phyloP scores from a whole-genome alignment of 2,797 vertebrate species.

The Clarias fuscus region DNA sequence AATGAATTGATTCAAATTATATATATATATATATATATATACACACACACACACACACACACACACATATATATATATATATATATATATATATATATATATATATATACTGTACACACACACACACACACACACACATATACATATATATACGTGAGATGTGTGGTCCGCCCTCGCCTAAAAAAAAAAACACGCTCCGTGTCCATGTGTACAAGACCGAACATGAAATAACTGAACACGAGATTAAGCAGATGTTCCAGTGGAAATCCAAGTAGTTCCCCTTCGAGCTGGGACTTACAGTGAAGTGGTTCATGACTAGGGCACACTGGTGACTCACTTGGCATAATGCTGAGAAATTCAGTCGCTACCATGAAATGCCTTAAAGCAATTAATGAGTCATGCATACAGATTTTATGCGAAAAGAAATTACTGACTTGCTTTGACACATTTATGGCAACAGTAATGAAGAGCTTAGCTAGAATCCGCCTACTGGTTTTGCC shows the following conservation, averaged over 20 bases:
- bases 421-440: slow-evolving; percentile 46
- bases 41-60: too few species aligned
- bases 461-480: slow-evolving; percentile 29
- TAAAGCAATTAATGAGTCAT: slow-evolving; percentile 51
- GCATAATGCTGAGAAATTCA: slow-evolving; percentile 32
- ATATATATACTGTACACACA: neutral
- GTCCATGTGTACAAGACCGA: neutral
- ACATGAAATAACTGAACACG: slow-evolving; percentile 20
- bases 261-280: slow-evolving; percentile 45
- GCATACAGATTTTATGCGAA: slow-evolving; percentile 31
- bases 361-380: slow-evolving; percentile 42
- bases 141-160: neutral
- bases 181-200: neutral
- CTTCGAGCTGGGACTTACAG: slow-evolving; percentile 29
- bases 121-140: neutral
- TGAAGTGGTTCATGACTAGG: slow-evolving; percentile 40
- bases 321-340: slow-evolving; percentile 46
- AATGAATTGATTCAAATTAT: slow-evolving; percentile 26
- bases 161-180: neutral
- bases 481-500: slow-evolving; percentile 31
- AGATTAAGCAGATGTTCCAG: slow-evolving; percentile 44
- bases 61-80: too few species aligned
- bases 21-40: too few species aligned
- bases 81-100: too few species aligned
- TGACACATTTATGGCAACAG: slow-evolving; percentile 51